A percentile compares a stretch with the other conserved stretches of the same genome.
Evolutionary conservation across 2,888 invertebrate genomes (phyloP).

Genomic region (Xestia rhomboidea): DNA sequence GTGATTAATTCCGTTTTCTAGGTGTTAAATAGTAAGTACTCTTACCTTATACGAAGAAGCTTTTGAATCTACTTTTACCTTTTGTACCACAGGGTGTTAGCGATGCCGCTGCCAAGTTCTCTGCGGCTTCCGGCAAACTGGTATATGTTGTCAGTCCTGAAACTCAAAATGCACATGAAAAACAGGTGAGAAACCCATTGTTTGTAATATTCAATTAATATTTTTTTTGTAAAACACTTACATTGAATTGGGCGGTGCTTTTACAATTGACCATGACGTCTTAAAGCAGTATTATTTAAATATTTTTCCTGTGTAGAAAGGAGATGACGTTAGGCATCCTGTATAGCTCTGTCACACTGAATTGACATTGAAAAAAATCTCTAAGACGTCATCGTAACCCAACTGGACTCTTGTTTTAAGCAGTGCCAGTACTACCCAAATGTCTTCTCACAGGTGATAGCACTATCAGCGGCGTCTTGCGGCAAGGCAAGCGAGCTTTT

Average conservation of each 20-base stretch:
- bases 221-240: not conserved
- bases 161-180: constrained; percentile 59
- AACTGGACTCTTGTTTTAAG: not conserved
- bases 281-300: not conserved
- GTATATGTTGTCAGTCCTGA: constrained; percentile 69
- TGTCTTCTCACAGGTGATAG: constrained; percentile 1
- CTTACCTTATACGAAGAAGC: too few relatives aligned
- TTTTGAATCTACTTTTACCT: not conserved
- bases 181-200: constrained; percentile 62
- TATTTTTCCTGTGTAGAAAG: not conserved
- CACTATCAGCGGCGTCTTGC: constrained; percentile 70
- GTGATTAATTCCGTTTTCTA: too few relatives aligned
- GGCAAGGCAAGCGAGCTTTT: constrained; percentile 72
- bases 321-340: not conserved
- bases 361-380: not conserved
- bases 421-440: not conserved
- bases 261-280: not conserved
- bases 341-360: not conserved
- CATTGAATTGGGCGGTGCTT: not conserved
- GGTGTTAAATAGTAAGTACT: too few relatives aligned
- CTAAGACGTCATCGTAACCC: not conserved
- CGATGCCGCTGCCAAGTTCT: constrained; percentile 71
- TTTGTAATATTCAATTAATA: not conserved
- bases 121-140: constrained; percentile 73
- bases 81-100: constrained; percentile 67